These are phyloP conservation scores for Netelia fuscicornis DNA, from an alignment of 2,888 invertebrate species.

Conservation along the genomic window DNA sequence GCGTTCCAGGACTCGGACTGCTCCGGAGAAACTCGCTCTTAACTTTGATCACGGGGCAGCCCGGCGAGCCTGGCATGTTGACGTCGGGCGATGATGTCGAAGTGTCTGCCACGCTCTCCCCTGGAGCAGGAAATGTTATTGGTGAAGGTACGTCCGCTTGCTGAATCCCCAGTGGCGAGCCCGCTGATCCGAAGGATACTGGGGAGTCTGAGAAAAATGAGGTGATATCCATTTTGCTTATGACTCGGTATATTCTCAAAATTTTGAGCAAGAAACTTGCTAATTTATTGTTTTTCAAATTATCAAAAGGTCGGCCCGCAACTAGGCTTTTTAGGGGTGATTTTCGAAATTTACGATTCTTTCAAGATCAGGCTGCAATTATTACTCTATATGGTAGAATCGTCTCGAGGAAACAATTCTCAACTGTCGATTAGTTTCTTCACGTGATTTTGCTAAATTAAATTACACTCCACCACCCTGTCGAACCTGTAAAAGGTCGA, in stretches of 20 bases:
- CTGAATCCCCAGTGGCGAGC: slow-evolving; percentile 83
- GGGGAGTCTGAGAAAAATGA: slow-evolving; percentile 82
- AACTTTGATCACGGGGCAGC: slow-evolving; percentile 83
- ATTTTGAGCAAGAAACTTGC: not conserved
- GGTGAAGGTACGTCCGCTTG: slow-evolving; percentile 83
- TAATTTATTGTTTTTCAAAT: slow-evolving; percentile 16
- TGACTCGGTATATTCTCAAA: slow-evolving; percentile 26
- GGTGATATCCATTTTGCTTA: slow-evolving; percentile 61
- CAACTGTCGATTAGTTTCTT: not conserved
- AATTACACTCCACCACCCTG: not conserved
- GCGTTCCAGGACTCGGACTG: slow-evolving; percentile 87
- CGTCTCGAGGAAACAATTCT: not conserved
- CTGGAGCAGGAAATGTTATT: slow-evolving; percentile 86
- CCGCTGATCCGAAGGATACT: slow-evolving; percentile 84
- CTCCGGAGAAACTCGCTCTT: slow-evolving; percentile 85
- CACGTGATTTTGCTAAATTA: not conserved
- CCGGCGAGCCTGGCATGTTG: slow-evolving; percentile 93
- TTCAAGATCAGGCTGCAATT: too few relatives aligned
- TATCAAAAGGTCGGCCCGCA: not conserved
- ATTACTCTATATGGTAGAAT: too few relatives aligned
- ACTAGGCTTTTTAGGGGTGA: too few relatives aligned
- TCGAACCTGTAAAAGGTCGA: not conserved
- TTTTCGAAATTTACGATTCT: not conserved
- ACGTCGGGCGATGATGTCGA: slow-evolving; percentile 97
- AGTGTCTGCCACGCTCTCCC: slow-evolving; percentile 97